A percentile compares a stretch with the other conserved stretches of the same genome.
phyloP scores from a whole-genome alignment of 2,888 invertebrate genomes.

The Sarcophaga variegata region DNA sequence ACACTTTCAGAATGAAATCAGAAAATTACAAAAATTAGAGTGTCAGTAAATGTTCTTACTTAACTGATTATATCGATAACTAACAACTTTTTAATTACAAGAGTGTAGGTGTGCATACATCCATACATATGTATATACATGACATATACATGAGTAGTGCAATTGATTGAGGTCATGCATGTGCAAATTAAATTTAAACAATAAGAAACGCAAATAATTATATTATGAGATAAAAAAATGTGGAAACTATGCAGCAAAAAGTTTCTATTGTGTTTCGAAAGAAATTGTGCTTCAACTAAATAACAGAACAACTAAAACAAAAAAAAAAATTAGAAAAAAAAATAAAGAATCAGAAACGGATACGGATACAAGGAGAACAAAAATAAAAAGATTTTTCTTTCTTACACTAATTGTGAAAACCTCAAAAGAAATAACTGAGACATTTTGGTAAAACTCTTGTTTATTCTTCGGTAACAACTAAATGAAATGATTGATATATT shows the following conservation, averaged over 20 bases:
- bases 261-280: slow-evolving; percentile 38
- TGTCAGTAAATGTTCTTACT: too few species aligned
- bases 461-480: not conserved
- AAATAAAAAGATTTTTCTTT: slow-evolving; percentile 39
- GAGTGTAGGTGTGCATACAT: not conserved
- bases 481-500: slow-evolving; percentile 3
- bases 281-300: slow-evolving; percentile 45
- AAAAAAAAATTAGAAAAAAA: not conserved
- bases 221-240: slow-evolving; percentile 44
- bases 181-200: slow-evolving; percentile 54
- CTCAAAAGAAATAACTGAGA: not conserved
- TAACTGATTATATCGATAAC: too few species aligned
- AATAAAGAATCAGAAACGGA: not conserved
- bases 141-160: slow-evolving; percentile 16
- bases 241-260: slow-evolving; percentile 40
- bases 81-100: not conserved
- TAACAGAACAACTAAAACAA: slow-evolving; percentile 30
- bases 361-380: slow-evolving; percentile 16
- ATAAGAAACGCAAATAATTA: slow-evolving; percentile 49
- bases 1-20: too few species aligned
- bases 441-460: not conserved
- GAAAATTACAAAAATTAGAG: too few species aligned
- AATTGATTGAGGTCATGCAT: slow-evolving; percentile 53
- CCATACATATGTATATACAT: not conserved
- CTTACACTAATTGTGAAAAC: slow-evolving; percentile 37